phyloP scores from a whole-genome alignment of 1,140 invertebrate species.

The Calephelis nemesis region DNA sequence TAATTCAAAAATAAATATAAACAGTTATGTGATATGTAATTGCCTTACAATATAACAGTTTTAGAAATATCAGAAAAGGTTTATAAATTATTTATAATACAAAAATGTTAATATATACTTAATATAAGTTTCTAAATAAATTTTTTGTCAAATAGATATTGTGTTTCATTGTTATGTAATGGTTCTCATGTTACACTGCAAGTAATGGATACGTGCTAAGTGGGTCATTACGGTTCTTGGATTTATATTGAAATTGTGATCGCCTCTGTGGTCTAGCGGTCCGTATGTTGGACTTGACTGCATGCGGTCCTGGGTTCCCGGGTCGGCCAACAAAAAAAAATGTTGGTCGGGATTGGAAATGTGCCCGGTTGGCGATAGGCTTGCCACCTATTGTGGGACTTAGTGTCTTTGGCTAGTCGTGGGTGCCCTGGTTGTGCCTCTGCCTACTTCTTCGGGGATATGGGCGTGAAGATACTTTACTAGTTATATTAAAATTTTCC shows the following conservation, averaged over 20 bases:
- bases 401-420: too few species aligned
- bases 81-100: slow-evolving; percentile 26
- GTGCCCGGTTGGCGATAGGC: too few species aligned
- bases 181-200: not conserved
- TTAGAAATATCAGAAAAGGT: slow-evolving; percentile 32
- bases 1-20: slow-evolving; percentile 22
- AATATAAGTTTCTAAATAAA: slow-evolving; percentile 11
- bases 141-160: slow-evolving; percentile 5
- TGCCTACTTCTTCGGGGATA: too few species aligned
- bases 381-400: too few species aligned
- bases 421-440: too few species aligned
- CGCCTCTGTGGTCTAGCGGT: too few species aligned
- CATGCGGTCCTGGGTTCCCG: too few species aligned
- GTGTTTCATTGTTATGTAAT: slow-evolving; percentile 11
- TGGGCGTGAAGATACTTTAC: too few species aligned
- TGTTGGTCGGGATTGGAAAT: too few species aligned
- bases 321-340: too few species aligned
- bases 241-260: slow-evolving; percentile 5
- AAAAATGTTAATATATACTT: slow-evolving; percentile 12
- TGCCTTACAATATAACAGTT: slow-evolving; percentile 37
- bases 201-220: slow-evolving; percentile 1
- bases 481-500: not conserved
- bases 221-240: slow-evolving; percentile 6
- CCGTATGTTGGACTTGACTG: too few species aligned
- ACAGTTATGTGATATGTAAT: slow-evolving; percentile 47